Evolutionary conservation across 2,888 invertebrate genomes (phyloP), one percentile per base, ranked within the genome.

Genomic region (Erebia aethiops): DNA sequence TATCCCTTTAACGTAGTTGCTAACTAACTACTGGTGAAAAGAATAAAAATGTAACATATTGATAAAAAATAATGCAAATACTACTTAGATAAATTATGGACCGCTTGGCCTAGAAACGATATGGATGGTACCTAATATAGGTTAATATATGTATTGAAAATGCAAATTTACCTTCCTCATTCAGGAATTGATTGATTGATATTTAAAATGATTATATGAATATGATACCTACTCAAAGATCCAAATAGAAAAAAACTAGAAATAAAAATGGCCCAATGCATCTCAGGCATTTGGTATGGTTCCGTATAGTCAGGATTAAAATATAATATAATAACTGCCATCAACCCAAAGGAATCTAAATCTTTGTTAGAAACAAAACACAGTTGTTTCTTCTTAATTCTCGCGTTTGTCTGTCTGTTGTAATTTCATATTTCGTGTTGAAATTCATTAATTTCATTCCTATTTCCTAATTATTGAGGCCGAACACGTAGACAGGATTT

Each of bases 41-140:
- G 35, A 35, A 35, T 7, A 35, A 35, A 35, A 35, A 35, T 35
- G 7, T 35, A 35, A 26, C 4, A 26, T 0, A 26, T 26, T 26
- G 26, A 26, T 26, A 26, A 26, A 26, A 26, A 26, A 3, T 3
- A 2, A 21, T 35, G 35, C 35, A 35, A 35, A 35, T 35, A 35
- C 35, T 35, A 7, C 7, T 35, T 35, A 35, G 1, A 21, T 35
- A 35, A 35, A n/a, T n/a, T 49, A 41, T 65, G 71, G 49, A 80
- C 82, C 77, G 80, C 81, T 81, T 77, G 80, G 67, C 70, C 70
- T 35, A 62, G 54, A 70, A 54, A 62, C 43, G 10, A 26, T 61
- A 54, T 54, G 21, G 26, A 54, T 26, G 1, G 54, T 7, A 60
- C 41, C 51, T 70, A 43, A 62, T 46, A 56, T 61, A 54, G 62